Evolutionary conservation across 2,888 invertebrate species (phyloP).

Genomic region (Xestia xanthographa): DNA sequence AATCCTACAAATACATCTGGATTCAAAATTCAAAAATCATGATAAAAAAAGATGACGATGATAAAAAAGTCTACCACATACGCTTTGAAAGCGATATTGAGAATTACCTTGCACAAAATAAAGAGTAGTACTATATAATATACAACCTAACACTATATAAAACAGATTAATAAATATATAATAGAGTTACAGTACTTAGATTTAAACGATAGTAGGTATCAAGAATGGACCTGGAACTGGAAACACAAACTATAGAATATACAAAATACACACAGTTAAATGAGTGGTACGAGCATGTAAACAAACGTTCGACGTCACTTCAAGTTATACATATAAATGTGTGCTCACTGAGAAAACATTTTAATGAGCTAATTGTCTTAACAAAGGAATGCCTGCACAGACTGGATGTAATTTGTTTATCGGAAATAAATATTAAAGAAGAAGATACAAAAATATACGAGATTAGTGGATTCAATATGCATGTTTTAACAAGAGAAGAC

Average conservation of each 20-base stretch:
- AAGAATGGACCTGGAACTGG: background rate
- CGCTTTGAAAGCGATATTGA: background rate
- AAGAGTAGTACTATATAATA: background rate
- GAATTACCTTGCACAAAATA: background rate
- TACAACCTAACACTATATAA: too few relatives aligned
- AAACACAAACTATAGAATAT: slow-evolving; percentile 1
- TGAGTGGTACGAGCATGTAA: slow-evolving; percentile 1
- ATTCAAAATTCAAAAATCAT: background rate
- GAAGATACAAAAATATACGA: background rate
- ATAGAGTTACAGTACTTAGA: background rate
- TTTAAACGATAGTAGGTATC: background rate
- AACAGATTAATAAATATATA: too few relatives aligned
- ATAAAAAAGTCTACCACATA: too few relatives aligned
- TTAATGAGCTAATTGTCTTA: too few relatives aligned
- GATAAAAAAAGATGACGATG: too few relatives aligned
- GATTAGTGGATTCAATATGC: too few relatives aligned
- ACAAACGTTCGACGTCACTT: background rate
- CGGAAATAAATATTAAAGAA: too few relatives aligned
- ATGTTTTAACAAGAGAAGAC: too few relatives aligned
- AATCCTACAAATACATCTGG: background rate
- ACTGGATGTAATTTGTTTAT: too few relatives aligned
- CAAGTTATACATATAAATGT: background rate
- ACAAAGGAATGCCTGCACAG: too few relatives aligned
- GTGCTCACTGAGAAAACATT: too few relatives aligned
- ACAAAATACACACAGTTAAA: background rate